Conservation (phyloP, 1,140 invertebrate species). For the Meloidogyne floridensis region DNA sequence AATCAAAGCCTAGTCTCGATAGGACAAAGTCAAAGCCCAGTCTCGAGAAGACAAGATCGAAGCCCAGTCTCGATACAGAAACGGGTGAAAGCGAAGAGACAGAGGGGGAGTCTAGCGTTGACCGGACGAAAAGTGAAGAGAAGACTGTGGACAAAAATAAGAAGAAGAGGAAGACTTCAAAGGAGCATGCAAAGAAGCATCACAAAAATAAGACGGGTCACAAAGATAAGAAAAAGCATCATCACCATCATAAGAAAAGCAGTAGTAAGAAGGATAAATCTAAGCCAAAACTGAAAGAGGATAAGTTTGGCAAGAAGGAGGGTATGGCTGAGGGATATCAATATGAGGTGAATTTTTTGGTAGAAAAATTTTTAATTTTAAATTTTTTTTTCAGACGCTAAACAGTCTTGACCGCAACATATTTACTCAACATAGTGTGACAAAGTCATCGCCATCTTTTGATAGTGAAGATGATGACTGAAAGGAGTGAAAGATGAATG, state of each 20-base stretch:
- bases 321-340: neutral
- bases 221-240: neutral
- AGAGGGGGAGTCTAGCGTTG: neutral
- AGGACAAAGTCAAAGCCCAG: too few species aligned
- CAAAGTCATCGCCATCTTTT: neutral
- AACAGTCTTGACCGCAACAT: conserved; percentile 1
- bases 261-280: neutral
- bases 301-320: neutral
- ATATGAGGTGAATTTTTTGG: neutral
- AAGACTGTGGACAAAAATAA: neutral
- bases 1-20: too few species aligned
- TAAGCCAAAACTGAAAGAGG: neutral
- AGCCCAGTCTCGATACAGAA: neutral
- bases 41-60: too few species aligned
- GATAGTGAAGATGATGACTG: neutral
- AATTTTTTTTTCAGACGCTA: neutral
- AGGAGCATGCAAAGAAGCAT: neutral
- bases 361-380: neutral
- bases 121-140: neutral
- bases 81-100: neutral
- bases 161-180: neutral
- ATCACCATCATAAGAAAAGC: neutral
- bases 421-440: neutral
- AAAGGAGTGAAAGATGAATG: neutral
- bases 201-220: neutral